Conservation (phyloP, 1,140 invertebrate species). For the Bombus pascuorum region DNA sequence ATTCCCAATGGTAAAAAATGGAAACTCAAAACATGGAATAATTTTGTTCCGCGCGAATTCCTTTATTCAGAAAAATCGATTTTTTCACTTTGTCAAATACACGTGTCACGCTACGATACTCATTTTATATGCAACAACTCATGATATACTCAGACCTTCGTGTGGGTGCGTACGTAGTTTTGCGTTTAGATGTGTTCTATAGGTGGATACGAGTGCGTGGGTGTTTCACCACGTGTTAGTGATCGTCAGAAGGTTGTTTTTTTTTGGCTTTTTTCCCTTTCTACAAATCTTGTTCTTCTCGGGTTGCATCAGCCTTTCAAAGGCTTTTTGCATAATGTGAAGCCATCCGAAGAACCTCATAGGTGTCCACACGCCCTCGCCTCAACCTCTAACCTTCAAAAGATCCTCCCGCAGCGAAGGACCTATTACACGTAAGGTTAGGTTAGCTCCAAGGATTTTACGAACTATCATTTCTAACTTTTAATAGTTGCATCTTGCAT, state of each 20-base stretch:
- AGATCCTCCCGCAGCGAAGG: not conserved
- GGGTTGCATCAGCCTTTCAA: not conserved
- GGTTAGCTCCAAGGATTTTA: not conserved
- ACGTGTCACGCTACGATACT: no score
- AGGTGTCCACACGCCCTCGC: not conserved
- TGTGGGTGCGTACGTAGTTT: not conserved
- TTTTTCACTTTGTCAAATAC: not conserved
- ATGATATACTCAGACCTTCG: not conserved
- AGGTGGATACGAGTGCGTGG: not conserved
- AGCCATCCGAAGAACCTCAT: not conserved
- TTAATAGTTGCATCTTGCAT: not conserved
- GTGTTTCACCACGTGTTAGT: not conserved
- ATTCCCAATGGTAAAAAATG: not conserved
- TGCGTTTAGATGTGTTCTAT: not conserved
- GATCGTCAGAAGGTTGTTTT: not conserved
- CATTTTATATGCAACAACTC: not conserved
- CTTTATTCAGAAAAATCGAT: not conserved
- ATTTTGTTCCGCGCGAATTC: not conserved
- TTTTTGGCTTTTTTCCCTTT: not conserved
- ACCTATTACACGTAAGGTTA: not conserved
- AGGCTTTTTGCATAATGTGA: constrained; percentile 9
- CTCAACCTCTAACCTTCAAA: constrained; percentile 1
- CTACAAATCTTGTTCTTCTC: not conserved
- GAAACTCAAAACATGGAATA: not conserved
- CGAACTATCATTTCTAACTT: not conserved